Percentiles rank a stretch among this genome's conserved stretches.
phyloP scores from a whole-genome alignment of 2,113 vertebrate genomes.

The Bolborhynchus lineola region DNA sequence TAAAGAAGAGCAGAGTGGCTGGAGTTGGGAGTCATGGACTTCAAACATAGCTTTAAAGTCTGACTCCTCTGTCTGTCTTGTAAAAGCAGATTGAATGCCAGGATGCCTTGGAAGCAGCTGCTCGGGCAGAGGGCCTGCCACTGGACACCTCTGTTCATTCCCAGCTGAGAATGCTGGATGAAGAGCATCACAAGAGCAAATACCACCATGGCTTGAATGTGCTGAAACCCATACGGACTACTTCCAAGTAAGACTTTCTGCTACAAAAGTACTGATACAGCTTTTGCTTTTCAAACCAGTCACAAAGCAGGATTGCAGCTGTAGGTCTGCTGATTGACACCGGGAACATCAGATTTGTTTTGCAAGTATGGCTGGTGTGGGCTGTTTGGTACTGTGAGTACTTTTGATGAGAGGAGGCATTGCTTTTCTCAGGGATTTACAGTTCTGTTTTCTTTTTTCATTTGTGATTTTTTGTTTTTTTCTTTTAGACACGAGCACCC shows the following conservation, averaged over 20 bases:
- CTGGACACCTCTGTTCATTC: constrained; percentile 78
- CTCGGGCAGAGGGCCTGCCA: constrained; percentile 83
- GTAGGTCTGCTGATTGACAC: not conserved
- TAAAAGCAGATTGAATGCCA: constrained; percentile 74
- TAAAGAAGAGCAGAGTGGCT: not conserved
- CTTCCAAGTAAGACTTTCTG: constrained; percentile 81
- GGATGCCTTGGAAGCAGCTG: constrained; percentile 87
- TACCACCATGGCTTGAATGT: constrained; percentile 80
- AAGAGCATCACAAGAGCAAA: constrained; percentile 80
- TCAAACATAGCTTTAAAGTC: not conserved
- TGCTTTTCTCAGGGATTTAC: not conserved
- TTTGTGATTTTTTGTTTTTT: not conserved
- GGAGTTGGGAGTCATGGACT: not conserved
- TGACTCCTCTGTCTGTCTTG: not conserved
- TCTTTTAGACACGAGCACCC: constrained; percentile 83
- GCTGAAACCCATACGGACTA: constrained; percentile 84
- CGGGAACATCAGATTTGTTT: not conserved
- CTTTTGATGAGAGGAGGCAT: not conserved
- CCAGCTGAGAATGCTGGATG: constrained; percentile 79
- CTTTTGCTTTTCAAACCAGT: not conserved
- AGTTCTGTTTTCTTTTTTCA: not conserved
- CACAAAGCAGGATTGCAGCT: not conserved
- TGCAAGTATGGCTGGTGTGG: not conserved
- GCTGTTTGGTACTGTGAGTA: not conserved
- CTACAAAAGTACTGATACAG: not conserved